A percentile compares a stretch with the other conserved stretches of the same genome.
Evolutionary conservation across 2,888 invertebrate genomes (phyloP).

Genomic region (Dynastes maya): DNA sequence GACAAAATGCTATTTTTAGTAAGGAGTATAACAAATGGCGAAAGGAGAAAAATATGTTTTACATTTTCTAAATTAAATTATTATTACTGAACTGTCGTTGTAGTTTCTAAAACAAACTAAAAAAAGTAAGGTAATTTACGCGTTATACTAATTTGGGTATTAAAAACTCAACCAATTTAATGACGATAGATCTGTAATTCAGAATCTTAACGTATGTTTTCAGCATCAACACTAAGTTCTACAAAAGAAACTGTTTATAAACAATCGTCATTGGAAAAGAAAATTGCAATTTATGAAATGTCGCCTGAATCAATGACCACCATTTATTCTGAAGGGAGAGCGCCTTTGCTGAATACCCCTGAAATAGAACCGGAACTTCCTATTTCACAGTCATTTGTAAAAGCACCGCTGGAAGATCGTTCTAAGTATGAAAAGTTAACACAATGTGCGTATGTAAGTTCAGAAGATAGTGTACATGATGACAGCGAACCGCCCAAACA

Average conservation of each 20-base stretch:
- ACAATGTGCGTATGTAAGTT: constrained; percentile 73
- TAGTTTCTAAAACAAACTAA: no score
- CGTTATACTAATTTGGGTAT: no score
- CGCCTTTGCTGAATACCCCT: constrained; percentile 67
- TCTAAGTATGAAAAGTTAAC: constrained; percentile 85
- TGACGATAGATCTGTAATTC: no score
- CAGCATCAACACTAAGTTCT: constrained; percentile 51
- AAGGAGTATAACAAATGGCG: no score
- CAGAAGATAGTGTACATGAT: constrained; percentile 72
- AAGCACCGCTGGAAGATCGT: constrained; percentile 79
- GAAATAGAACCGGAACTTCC: constrained; percentile 63
- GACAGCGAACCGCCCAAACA: constrained; percentile 68
- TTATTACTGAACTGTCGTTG: no score
- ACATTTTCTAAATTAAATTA: no score
- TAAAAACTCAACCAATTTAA: no score
- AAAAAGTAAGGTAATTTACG: no score
- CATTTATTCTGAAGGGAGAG: constrained; percentile 67
- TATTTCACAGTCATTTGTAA: constrained; percentile 73
- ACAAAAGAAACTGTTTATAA: constrained; percentile 43
- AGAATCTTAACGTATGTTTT: constrained; percentile 43
- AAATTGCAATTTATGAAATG: constrained; percentile 39
- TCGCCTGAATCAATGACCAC: constrained; percentile 34
- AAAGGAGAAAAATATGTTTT: no score
- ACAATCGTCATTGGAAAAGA: constrained; percentile 41
- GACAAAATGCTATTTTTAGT: no score